Evolutionary conservation across 2,113 vertebrate genomes (phyloP).

Genomic region (Psittacula cyanocephala): DNA sequence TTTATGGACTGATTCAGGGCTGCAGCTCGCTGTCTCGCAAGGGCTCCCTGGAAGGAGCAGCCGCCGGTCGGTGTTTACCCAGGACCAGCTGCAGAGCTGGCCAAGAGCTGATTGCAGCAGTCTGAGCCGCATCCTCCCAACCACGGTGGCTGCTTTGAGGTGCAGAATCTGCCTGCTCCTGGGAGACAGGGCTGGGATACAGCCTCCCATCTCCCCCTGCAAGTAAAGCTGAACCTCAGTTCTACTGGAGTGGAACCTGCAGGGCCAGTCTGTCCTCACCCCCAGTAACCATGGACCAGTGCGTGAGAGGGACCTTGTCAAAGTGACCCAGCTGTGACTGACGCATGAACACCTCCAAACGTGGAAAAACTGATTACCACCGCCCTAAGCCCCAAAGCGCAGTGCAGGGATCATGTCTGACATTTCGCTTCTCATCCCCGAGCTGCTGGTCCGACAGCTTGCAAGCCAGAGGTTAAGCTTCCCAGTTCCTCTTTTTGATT

Average conservation of each 20-base stretch:
- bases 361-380: not conserved
- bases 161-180: not conserved
- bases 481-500: not conserved
- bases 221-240: not conserved
- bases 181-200: not conserved
- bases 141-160: rapidly evolving
- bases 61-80: not conserved
- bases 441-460: constrained; percentile 17
- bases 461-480: constrained; percentile 10
- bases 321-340: not conserved
- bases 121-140: not conserved
- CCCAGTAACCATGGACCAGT: rapidly evolving
- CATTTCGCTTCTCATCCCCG: not conserved
- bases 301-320: not conserved
- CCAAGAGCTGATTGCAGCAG: not conserved
- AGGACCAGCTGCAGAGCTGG: not conserved
- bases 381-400: not conserved
- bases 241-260: not conserved
- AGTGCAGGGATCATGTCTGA: not conserved
- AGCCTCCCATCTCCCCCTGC: not conserved
- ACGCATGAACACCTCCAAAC: not conserved
- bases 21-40: not conserved
- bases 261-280: not conserved
- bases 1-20: not conserved
- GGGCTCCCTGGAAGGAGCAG: not conserved